Evolutionary conservation across 2,797 vertebrate species (phyloP).

Genomic region (Notolepis coatsorum): DNA sequence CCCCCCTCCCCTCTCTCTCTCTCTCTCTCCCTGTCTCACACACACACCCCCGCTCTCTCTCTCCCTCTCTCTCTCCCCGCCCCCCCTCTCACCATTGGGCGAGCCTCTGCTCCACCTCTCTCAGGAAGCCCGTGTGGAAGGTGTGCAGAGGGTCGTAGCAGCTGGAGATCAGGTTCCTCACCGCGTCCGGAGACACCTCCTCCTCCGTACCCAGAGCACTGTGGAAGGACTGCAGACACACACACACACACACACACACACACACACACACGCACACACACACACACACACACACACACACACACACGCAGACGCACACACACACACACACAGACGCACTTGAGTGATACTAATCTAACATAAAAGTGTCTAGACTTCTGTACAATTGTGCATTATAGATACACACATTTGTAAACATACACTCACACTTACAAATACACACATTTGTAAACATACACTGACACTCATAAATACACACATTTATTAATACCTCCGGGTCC

Average conservation of each 20-base stretch:
- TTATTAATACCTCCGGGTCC: too few relatives aligned
- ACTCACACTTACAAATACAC: too few relatives aligned
- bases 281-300: background rate
- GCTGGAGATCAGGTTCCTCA: slow-evolving; percentile 85
- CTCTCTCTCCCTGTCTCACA: too few relatives aligned
- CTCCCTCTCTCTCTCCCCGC: too few relatives aligned
- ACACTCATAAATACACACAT: too few relatives aligned
- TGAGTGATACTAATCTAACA: too few relatives aligned
- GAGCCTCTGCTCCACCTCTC: slow-evolving; percentile 93
- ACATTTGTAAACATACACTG: too few relatives aligned
- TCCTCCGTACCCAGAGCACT: slow-evolving; percentile 84
- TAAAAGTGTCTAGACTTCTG: too few relatives aligned
- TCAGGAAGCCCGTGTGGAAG: slow-evolving; percentile 92
- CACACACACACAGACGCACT: background rate
- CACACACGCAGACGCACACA: background rate
- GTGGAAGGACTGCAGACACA: slow-evolving; percentile 86
- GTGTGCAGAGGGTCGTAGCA: slow-evolving; percentile 92
- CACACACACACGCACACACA: background rate
- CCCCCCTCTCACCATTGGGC: slow-evolving; percentile 93
- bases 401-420: too few relatives aligned
- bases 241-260: background rate
- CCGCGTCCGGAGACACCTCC: slow-evolving; percentile 85
- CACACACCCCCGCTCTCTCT: too few relatives aligned
- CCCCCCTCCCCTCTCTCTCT: too few relatives aligned
- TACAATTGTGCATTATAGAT: too few relatives aligned